These are phyloP conservation scores for Chromis chromis DNA, from an alignment of 2,797 vertebrate species.

Conservation along the genomic window DNA sequence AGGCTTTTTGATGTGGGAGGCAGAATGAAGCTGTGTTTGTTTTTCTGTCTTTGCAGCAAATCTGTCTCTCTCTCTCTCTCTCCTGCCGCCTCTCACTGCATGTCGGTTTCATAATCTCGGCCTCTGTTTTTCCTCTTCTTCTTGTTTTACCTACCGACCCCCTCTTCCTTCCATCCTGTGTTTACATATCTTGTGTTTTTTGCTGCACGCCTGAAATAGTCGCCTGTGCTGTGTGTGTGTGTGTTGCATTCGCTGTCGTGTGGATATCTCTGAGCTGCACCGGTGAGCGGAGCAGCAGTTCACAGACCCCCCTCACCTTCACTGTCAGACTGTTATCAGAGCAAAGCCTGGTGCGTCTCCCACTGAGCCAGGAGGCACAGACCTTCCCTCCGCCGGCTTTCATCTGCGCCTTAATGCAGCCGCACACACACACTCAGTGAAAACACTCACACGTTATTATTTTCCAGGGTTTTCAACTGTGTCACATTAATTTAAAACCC, in stretches of 20 bases:
- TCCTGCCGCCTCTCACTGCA: conserved; percentile 32
- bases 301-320: conserved; percentile 45
- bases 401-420: conserved; percentile 55
- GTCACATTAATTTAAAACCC: conserved; percentile 14
- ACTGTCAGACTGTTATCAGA: conserved; percentile 66
- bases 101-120: conserved; percentile 23
- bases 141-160: not conserved
- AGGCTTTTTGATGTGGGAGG: conserved; percentile 67
- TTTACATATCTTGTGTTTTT: conserved; percentile 1
- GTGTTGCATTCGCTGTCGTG: conserved; percentile 4
- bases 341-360: conserved; percentile 65
- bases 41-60: conserved; percentile 34
- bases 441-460: conserved; percentile 20
- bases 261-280: conserved; percentile 43
- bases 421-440: conserved; percentile 8
- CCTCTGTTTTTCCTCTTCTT: not conserved
- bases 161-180: not conserved
- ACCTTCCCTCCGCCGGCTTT: conserved; percentile 54
- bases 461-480: conserved; percentile 24
- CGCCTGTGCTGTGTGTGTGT: not conserved
- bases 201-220: conserved; percentile 18
- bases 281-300: conserved; percentile 39
- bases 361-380: conserved; percentile 57
- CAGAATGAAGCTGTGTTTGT: conserved; percentile 46
- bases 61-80: conserved; percentile 23